Conservation (phyloP, 2,888 invertebrate species). For the Drosophila maculinotata region DNA sequence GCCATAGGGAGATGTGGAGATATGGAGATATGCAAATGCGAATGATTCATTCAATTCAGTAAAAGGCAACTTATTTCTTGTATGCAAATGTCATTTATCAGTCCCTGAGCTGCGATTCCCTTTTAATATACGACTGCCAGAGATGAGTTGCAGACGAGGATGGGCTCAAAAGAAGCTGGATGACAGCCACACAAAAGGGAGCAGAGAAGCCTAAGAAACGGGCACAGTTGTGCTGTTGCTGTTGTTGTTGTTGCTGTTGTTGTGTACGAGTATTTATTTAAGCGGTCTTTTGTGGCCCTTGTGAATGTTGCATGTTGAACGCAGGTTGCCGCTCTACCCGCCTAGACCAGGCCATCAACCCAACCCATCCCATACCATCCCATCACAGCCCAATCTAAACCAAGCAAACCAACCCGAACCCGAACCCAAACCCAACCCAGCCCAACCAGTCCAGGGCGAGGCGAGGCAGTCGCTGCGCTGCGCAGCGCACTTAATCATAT, state of each 20-base stretch:
- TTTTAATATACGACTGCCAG: slow-evolving; percentile 52
- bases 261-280: slow-evolving; percentile 72
- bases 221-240: not conserved
- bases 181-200: slow-evolving; percentile 51
- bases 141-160: slow-evolving; percentile 45
- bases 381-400: slow-evolving; percentile 1
- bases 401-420: slow-evolving; percentile 44
- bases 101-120: slow-evolving; percentile 19
- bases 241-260: slow-evolving; percentile 41
- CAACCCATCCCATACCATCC: slow-evolving; percentile 3
- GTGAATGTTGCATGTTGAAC: slow-evolving; percentile 74
- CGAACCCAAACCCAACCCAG: no score
- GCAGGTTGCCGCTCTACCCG: slow-evolving; percentile 23
- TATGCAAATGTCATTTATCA: slow-evolving; percentile 61
- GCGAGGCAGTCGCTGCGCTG: slow-evolving; percentile 35
- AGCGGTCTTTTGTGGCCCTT: slow-evolving; percentile 74
- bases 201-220: slow-evolving; percentile 11
- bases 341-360: slow-evolving; percentile 35
- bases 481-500: slow-evolving; percentile 78
- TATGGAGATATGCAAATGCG: not conserved
- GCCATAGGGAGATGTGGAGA: no score
- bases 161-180: slow-evolving; percentile 40
- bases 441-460: slow-evolving; percentile 56
- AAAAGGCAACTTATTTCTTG: slow-evolving; percentile 50
- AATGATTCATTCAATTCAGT: slow-evolving; percentile 53